Percentiles rank a stretch among this genome's conserved stretches.
Evolutionary conservation across 2,888 invertebrate species (phyloP).

Genomic region (Colletes collaris): DNA sequence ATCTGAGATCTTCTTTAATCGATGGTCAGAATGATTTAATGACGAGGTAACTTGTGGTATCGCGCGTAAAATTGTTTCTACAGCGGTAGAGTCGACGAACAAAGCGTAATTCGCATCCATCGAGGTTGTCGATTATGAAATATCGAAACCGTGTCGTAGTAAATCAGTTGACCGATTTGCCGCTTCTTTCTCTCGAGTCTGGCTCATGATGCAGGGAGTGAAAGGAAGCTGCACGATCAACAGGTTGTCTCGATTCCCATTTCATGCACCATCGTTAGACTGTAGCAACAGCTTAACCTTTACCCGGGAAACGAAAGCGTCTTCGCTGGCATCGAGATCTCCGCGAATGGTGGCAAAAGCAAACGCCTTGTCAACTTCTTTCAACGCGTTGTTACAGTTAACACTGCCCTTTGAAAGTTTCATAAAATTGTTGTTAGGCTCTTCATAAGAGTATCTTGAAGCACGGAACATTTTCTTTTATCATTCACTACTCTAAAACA

Average conservation of each 20-base stretch:
- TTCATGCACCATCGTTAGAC: slow-evolving; percentile 53
- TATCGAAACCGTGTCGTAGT: slow-evolving; percentile 18
- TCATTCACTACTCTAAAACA: no score
- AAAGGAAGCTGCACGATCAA: slow-evolving; percentile 71
- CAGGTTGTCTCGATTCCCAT: slow-evolving; percentile 69
- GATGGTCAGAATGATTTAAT: no score
- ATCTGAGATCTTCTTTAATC: no score
- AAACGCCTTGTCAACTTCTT: no score
- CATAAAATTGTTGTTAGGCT: no score
- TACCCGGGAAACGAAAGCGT: slow-evolving; percentile 60
- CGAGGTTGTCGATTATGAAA: slow-evolving; percentile 32
- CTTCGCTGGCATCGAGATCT: slow-evolving; percentile 63
- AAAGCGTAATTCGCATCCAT: background rate
- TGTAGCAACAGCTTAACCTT: slow-evolving; percentile 63
- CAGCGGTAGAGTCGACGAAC: background rate
- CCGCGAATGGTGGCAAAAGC: slow-evolving; percentile 5
- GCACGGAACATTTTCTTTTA: no score
- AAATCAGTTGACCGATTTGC: slow-evolving; percentile 35
- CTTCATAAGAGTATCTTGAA: no score
- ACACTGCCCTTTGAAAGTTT: no score
- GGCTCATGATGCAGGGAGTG: slow-evolving; percentile 51
- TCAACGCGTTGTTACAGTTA: no score
- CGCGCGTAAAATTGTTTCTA: no score
- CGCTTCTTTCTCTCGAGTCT: slow-evolving; percentile 15
- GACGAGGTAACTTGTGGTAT: no score